A percentile compares a stretch with the other conserved stretches of the same genome.
phyloP scores from a whole-genome alignment of 2,888 invertebrate genomes.

The Andrena marginata region DNA sequence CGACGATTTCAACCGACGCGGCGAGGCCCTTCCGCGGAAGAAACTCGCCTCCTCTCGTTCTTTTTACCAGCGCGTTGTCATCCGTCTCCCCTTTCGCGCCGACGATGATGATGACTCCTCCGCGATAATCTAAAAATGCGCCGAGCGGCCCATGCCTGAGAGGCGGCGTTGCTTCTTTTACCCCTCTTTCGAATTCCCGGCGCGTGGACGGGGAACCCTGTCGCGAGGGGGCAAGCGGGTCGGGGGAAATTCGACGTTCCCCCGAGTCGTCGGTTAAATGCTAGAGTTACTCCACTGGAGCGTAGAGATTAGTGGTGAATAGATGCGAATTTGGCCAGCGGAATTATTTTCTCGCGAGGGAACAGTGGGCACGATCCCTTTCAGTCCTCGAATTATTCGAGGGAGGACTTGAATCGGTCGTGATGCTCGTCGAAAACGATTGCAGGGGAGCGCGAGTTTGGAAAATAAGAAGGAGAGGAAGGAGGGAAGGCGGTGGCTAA shows the following conservation, averaged over 20 bases:
- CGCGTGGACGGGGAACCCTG: not conserved
- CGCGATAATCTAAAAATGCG: slow-evolving; percentile 64
- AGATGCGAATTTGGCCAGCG: too few species aligned
- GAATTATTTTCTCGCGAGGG: not conserved
- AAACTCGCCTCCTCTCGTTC: slow-evolving; percentile 31
- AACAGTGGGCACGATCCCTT: not conserved
- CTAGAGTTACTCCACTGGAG: too few species aligned
- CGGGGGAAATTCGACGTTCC: not conserved
- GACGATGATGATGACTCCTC: slow-evolving; percentile 47
- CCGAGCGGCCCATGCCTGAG: not conserved
- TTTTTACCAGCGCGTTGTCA: slow-evolving; percentile 43
- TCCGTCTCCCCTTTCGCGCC: slow-evolving; percentile 44
- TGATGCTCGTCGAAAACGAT: not conserved
- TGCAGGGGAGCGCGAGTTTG: not conserved
- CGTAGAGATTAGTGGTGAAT: too few species aligned
- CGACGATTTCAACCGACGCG: slow-evolving; percentile 53
- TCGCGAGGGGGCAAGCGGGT: not conserved
- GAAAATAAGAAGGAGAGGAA: not conserved
- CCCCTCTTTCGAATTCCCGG: slow-evolving; percentile 23
- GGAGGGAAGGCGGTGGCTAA: slow-evolving; percentile 49
- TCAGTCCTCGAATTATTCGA: not conserved
- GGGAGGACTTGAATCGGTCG: not conserved
- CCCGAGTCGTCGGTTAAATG: too few species aligned
- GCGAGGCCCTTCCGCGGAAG: slow-evolving; percentile 44
- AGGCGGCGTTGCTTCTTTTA: not conserved